These are phyloP conservation scores for Alligator mississippiensis DNA, from an alignment of 2,113 vertebrate genomes.

Conservation along the genomic window DNA sequence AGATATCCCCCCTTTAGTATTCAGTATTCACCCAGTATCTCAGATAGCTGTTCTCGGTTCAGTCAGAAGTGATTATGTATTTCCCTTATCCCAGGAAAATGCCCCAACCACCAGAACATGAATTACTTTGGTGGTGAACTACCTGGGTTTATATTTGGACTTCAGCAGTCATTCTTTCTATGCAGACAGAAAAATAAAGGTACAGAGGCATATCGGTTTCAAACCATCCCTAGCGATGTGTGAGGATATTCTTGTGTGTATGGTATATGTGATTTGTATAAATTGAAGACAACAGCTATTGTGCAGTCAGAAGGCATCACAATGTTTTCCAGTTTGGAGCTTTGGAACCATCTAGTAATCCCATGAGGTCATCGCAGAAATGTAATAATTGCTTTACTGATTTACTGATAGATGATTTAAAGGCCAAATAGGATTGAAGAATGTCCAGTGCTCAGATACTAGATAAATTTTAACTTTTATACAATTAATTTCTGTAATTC, in stretches of 20 bases:
- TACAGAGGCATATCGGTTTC: neutral
- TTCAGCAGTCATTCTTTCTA: neutral
- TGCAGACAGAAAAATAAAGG: neutral
- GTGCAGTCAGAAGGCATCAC: neutral
- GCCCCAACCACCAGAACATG: too few relatives aligned
- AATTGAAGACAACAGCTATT: neutral
- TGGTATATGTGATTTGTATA: neutral
- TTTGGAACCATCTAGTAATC: neutral
- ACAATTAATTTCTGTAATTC: neutral
- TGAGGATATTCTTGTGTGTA: neutral
- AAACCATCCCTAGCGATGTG: neutral
- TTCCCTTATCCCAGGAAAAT: too few relatives aligned
- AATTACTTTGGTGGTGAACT: too few relatives aligned
- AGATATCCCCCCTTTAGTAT: too few relatives aligned
- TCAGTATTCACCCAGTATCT: too few relatives aligned
- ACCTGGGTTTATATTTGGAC: neutral
- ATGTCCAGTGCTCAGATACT: neutral
- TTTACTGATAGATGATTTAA: neutral
- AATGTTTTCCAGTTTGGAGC: neutral
- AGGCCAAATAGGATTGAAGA: neutral
- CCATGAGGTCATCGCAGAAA: neutral
- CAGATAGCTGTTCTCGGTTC: too few relatives aligned
- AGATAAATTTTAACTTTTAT: neutral
- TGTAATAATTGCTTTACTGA: neutral
- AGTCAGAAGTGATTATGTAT: too few relatives aligned